Conservation (phyloP, 2,113 vertebrate species). For the Podocnemis expansa region DNA sequence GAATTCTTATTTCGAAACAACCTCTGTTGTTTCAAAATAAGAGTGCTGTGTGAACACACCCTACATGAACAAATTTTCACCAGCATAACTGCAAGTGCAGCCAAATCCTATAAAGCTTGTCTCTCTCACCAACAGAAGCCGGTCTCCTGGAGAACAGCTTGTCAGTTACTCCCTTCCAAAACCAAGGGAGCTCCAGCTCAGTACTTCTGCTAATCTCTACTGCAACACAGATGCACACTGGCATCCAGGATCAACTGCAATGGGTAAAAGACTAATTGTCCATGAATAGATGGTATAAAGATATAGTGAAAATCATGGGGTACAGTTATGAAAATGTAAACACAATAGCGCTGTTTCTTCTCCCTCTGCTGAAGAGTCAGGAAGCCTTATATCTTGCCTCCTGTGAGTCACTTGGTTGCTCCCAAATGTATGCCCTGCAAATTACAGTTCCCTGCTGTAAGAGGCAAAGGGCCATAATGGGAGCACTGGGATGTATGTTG, state of each 20-base stretch:
- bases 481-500: background rate
- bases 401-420: background rate
- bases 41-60: too few relatives aligned
- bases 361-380: background rate
- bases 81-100: too few relatives aligned
- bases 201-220: background rate
- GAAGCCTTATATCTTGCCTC: background rate
- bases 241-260: background rate
- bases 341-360: too few relatives aligned
- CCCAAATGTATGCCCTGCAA: background rate
- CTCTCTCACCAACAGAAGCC: too few relatives aligned
- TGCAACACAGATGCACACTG: background rate
- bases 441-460: background rate
- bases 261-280: background rate
- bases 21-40: too few relatives aligned
- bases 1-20: too few relatives aligned
- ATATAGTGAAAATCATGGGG: background rate
- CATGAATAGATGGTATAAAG: background rate
- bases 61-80: too few relatives aligned
- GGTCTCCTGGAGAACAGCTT: background rate
- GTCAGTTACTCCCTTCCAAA: background rate
- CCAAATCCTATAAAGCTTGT: too few relatives aligned
- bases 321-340: too few relatives aligned
- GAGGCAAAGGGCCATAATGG: background rate
- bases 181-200: background rate